Evolutionary conservation across 2,888 invertebrate genomes (phyloP), one percentile per base, ranked within the genome.

Genomic region (Cataglyphis rosenhaueri): DNA sequence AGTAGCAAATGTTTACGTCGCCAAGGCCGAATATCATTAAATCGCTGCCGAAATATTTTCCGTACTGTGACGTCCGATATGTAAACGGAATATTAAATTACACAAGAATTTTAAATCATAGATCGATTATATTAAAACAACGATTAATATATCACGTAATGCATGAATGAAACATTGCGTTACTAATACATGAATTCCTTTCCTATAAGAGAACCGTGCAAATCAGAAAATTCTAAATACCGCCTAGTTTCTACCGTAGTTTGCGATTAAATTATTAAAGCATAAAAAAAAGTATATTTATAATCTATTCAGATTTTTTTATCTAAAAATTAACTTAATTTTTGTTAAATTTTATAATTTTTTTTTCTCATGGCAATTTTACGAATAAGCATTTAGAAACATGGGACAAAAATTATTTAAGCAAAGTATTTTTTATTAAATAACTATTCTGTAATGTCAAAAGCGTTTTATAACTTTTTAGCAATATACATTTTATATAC

Each of bases 111-210:
- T 25, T 25, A 25, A 25, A 25, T 25, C 1, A 25, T 25, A 25
- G 1, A 25, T 25, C 25, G 1, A 25, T 25, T 25, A 1, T 25
- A 25, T 25, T 25, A 25, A 25, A 25, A 25, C 25, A 25, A 25
- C 25, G 25, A 25, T 25, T 25, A 25, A 25, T 25, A 25, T 25
- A 25, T 25, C 41, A 55, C 55, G 66, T 66, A 76, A 68, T 76
- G 55, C 66, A 76, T 35, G 71, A 70, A 70, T 68, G 78, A 59
- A 78, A 70, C 70, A 70, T 70, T 25, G 59, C 44, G 57, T 78
- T 70, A 59, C 70, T 59, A 78, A 78, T 78, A 70, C 57, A 78
- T 78, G 70, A 78, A 57, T 78, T 78, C 8, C 71, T 44, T 44
- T 25, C 12, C 21, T 21, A 59, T 18, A 25, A 25, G 57, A 32